Evolutionary conservation across 2,797 vertebrate species (phyloP).

Genomic region (Cetoscarus ocellatus): DNA sequence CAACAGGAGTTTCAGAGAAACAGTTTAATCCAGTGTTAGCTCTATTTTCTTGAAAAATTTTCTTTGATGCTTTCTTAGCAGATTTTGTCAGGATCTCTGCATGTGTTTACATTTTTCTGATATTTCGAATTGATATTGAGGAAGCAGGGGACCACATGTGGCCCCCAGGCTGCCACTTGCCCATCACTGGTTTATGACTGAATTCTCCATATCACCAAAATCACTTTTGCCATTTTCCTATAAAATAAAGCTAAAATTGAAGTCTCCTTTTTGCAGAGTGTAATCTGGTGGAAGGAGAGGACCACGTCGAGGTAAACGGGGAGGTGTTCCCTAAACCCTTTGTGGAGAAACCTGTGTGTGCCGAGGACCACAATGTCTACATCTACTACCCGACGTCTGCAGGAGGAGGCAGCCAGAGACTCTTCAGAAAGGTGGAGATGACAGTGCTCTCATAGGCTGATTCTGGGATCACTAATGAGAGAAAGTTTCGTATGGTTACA

Average conservation of each 20-base stretch:
- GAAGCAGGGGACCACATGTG: too few relatives aligned
- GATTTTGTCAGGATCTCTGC: too few relatives aligned
- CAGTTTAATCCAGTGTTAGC: too few relatives aligned
- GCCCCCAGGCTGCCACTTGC: too few relatives aligned
- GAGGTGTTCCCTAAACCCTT: constrained; percentile 97
- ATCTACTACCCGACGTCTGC: constrained; percentile 99
- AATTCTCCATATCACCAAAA: too few relatives aligned
- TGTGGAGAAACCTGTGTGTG: constrained; percentile 98
- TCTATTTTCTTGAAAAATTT: too few relatives aligned
- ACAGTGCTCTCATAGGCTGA: not conserved
- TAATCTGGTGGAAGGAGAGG: constrained; percentile 91
- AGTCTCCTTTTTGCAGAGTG: constrained; percentile 66
- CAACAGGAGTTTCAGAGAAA: too few relatives aligned
- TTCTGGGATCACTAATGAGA: not conserved
- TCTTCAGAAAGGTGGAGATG: constrained; percentile 93
- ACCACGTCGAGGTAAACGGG: constrained; percentile 97
- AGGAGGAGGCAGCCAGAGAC: constrained; percentile 96
- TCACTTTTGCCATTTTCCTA: too few relatives aligned
- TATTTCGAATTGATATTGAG: too few relatives aligned
- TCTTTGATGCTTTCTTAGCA: too few relatives aligned
- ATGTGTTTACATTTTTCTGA: too few relatives aligned
- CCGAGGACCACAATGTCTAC: constrained; percentile 98
- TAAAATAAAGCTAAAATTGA: not conserved
- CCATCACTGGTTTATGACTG: too few relatives aligned
- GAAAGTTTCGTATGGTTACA: not conserved